Evolutionary conservation across 2,888 invertebrate genomes (phyloP).

Genomic region (Drosophila mayaguana): DNA sequence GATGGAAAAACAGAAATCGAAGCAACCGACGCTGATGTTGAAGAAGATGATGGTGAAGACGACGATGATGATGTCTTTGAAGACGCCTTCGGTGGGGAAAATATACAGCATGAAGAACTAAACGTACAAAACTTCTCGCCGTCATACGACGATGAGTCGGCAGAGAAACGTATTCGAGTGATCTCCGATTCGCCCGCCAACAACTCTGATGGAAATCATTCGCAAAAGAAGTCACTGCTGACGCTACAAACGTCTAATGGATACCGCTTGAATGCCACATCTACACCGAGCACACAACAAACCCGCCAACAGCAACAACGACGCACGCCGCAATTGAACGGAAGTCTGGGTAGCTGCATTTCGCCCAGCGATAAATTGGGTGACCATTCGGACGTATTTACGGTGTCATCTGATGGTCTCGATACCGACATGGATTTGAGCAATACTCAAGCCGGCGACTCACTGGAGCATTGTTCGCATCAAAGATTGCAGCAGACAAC

Average conservation of each 20-base stretch:
- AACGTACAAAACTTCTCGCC: not conserved
- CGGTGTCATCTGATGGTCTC: slow-evolving; percentile 84
- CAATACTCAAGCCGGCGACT: slow-evolving; percentile 78
- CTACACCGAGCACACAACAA: slow-evolving; percentile 72
- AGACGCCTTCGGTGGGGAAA: slow-evolving; percentile 69
- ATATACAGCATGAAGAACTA: slow-evolving; percentile 6
- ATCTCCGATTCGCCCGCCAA: slow-evolving; percentile 17
- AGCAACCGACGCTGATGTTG: slow-evolving; percentile 70
- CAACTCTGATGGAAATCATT: slow-evolving; percentile 27
- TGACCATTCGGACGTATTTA: slow-evolving; percentile 84
- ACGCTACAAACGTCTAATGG: slow-evolving; percentile 53
- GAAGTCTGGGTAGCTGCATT: slow-evolving; percentile 83
- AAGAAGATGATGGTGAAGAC: slow-evolving; percentile 70
- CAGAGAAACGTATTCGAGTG: slow-evolving; percentile 38
- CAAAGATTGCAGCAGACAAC: slow-evolving; percentile 57
- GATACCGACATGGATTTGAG: slow-evolving; percentile 84
- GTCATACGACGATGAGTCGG: slow-evolving; percentile 21
- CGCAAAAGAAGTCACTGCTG: slow-evolving; percentile 55
- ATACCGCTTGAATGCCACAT: slow-evolving; percentile 49
- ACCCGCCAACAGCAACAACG: slow-evolving; percentile 42
- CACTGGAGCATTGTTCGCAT: slow-evolving; percentile 65
- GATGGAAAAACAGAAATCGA: slow-evolving; percentile 70
- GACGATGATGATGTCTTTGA: slow-evolving; percentile 66
- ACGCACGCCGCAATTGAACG: slow-evolving; percentile 77
- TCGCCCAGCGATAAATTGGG: slow-evolving; percentile 84